Evolutionary conservation across 2,797 vertebrate species (phyloP), one percentile per base, ranked within the genome.

Genomic region (Enteromius treurensis): DNA sequence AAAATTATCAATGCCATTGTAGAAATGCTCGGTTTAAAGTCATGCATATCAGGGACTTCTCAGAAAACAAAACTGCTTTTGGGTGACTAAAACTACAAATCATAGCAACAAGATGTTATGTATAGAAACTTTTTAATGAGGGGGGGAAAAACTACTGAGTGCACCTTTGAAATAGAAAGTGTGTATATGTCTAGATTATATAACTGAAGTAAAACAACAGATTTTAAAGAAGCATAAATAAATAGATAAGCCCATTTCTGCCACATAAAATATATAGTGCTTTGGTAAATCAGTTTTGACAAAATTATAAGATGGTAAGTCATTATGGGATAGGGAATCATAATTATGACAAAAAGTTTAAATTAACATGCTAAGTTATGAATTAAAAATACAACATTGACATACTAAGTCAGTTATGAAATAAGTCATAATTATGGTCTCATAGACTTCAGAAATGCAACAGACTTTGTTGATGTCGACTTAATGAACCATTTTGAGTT

Each of bases 101-200:
- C 0, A 34, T 53, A 11, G 10, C 55, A 23, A 15, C 26, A 64
- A 14, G 29, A 17, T 23, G 58, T 13, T 40, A 26, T 26, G 14
- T 42, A 34, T 60, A 42, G 4, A 42, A 15, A 8, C 9, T 2
- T 26, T 60, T 17, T 26, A 76, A 58, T 17, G 19, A n/a, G 3
- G 23, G 7, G 29, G 9, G 2, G 29, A 9, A 32, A 73, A 55
- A 55, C 19, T 47, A 75, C 32, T 75, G 49, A 75, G 73, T 75
- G 73, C 73, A 75, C 73, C 73, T 75, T 75, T 75, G 34, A 75
- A 75, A 37, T 19, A 53, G 13, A 17, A 14, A 58, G 53, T 58
- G 15, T 60, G 13, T 26, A 5, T 5, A 42, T 60, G 37, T 42
- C 11, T 60, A 26, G 53, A 42, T 58, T 58, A 17, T 3, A 10